Percentiles rank a stretch among this genome's conserved stretches.
Conservation (phyloP, 23 tunicate genomes). For the Halocynthia aurantium region DNA sequence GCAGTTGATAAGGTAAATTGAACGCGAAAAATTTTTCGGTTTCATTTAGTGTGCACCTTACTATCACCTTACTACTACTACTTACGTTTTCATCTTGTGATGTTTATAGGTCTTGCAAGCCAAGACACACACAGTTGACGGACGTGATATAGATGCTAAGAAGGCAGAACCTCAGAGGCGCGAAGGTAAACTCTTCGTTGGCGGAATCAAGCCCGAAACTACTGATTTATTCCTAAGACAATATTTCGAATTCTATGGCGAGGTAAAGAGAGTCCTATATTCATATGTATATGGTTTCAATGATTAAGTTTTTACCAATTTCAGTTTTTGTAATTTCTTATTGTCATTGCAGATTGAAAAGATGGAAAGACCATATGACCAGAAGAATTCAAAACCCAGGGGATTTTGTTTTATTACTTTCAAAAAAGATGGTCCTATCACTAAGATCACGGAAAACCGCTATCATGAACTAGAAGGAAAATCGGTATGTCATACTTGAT, state of each 20-base stretch:
- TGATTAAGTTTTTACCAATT: too few species aligned
- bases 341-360: slow-evolving; percentile 46
- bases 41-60: not conserved
- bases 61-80: too few species aligned
- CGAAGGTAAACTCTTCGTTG: slow-evolving; percentile 96
- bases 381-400: slow-evolving; percentile 32
- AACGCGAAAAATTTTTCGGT: not conserved
- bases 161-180: slow-evolving; percentile 82
- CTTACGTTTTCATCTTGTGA: not conserved
- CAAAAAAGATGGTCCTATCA: slow-evolving; percentile 78
- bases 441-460: slow-evolving; percentile 30
- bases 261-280: slow-evolving; percentile 28
- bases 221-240: slow-evolving; percentile 57
- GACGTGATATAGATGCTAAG: slow-evolving; percentile 89
- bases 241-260: slow-evolving; percentile 75
- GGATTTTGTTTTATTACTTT: slow-evolving; percentile 92
- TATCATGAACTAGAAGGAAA: slow-evolving; percentile 72
- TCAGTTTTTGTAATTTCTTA: too few species aligned
- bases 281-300: too few species aligned
- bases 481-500: slow-evolving; percentile 14
- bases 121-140: slow-evolving; percentile 56
- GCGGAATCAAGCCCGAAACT: slow-evolving; percentile 91
- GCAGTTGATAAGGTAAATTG: slow-evolving; percentile 57
- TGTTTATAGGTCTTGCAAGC: slow-evolving; percentile 37
- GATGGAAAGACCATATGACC: slow-evolving; percentile 70